Evolutionary conservation across 2,888 invertebrate species (phyloP).

Genomic region (Dicroscelio sp.): DNA sequence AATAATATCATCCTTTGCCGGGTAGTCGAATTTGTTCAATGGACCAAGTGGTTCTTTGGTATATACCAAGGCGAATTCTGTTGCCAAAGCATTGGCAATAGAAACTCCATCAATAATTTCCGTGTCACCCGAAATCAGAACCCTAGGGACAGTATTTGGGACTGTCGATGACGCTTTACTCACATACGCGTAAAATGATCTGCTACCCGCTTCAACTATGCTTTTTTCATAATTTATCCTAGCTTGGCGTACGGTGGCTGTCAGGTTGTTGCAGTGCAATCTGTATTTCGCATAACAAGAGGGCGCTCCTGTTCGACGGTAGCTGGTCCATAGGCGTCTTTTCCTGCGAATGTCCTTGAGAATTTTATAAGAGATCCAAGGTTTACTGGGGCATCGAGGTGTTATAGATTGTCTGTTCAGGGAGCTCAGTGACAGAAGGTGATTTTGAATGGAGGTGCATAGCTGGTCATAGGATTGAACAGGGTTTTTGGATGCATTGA

Average conservation of each 20-base stretch:
- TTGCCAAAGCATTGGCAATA: slow-evolving; percentile 12
- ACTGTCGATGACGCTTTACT: slow-evolving; percentile 2
- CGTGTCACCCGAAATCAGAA: background rate
- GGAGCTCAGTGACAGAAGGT: background rate
- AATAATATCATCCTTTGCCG: too few species aligned
- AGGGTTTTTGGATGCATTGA: background rate
- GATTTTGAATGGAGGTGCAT: background rate
- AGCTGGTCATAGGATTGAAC: background rate
- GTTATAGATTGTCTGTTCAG: background rate
- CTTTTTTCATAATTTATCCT: slow-evolving; percentile 7
- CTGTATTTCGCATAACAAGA: background rate
- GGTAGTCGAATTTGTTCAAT: too few species aligned
- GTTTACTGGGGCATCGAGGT: background rate
- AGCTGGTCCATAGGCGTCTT: slow-evolving; percentile 14
- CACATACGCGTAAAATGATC: slow-evolving; percentile 14
- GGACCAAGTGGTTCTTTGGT: background rate
- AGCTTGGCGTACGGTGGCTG: background rate
- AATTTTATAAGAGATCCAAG: background rate
- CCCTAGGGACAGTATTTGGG: background rate
- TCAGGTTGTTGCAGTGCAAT: background rate
- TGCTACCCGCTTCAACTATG: background rate
- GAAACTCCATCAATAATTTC: background rate
- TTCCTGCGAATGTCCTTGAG: background rate
- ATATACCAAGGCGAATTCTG: slow-evolving; percentile 10
- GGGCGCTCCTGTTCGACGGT: background rate